phyloP scores from a whole-genome alignment of 2,888 invertebrate species.

The Megaustenia siamemsis region DNA sequence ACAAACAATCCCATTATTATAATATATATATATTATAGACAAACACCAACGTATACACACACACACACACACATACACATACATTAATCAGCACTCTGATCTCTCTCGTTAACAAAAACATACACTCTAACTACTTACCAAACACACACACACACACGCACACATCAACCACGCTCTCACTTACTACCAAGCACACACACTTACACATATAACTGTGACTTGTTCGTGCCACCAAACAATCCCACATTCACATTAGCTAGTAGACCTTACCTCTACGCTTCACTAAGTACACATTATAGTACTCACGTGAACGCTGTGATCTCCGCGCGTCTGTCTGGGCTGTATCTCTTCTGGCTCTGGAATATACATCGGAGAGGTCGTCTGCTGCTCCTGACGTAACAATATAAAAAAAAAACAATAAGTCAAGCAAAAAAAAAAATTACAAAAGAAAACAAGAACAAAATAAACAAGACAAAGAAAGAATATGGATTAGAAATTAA shows the following conservation, averaged over 20 bases:
- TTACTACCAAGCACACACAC: neutral
- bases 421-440: too few relatives aligned
- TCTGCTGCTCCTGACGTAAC: conserved; percentile 14
- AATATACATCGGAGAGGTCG: neutral
- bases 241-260: too few relatives aligned
- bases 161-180: neutral
- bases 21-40: too few relatives aligned
- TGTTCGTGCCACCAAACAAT: too few relatives aligned
- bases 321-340: neutral
- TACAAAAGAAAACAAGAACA: too few relatives aligned
- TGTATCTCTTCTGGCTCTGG: neutral
- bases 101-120: neutral
- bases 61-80: neutral
- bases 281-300: too few relatives aligned
- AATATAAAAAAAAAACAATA: too few relatives aligned
- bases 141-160: neutral
- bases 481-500: too few relatives aligned
- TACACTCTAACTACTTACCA: neutral
- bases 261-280: too few relatives aligned
- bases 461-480: too few relatives aligned
- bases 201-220: too few relatives aligned
- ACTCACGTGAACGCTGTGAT: neutral
- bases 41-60: neutral
- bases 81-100: neutral
- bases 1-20: too few relatives aligned